phyloP scores from a whole-genome alignment of 1,140 invertebrate genomes.

The Cataglyphis hispanica region DNA sequence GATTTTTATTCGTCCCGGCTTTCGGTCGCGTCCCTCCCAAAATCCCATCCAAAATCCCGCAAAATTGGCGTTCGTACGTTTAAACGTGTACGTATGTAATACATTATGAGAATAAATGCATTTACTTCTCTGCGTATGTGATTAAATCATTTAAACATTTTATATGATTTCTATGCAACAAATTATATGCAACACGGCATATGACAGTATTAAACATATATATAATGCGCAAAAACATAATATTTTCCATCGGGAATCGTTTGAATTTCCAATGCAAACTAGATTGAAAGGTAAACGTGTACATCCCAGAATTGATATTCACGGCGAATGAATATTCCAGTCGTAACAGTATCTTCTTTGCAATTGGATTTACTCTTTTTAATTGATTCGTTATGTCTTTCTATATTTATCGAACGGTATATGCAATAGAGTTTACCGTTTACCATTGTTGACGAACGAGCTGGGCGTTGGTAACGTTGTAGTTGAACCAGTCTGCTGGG shows the following conservation, averaged over 20 bases:
- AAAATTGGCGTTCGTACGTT: constrained; percentile 26
- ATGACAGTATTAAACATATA: constrained; percentile 17
- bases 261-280: constrained; percentile 55
- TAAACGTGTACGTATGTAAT: constrained; percentile 5
- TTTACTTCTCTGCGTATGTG: not conserved
- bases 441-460: constrained; percentile 43
- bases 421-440: constrained; percentile 35
- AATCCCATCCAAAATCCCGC: constrained; percentile 37
- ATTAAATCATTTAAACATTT: constrained; percentile 39
- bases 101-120: constrained; percentile 54
- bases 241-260: constrained; percentile 44
- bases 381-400: constrained; percentile 55
- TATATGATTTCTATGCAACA: constrained; percentile 13
- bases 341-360: constrained; percentile 41
- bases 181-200: constrained; percentile 18
- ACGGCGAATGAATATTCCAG: constrained; percentile 49
- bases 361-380: constrained; percentile 59
- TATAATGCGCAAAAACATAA: constrained; percentile 51
- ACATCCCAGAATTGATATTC: constrained; percentile 50
- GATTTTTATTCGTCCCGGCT: constrained; percentile 54
- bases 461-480: constrained; percentile 6
- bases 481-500: constrained; percentile 50
- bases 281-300: constrained; percentile 52
- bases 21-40: constrained; percentile 8
- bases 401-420: constrained; percentile 46